Base-by-base conservation (phyloP, 2,797 vertebrate genomes). In the Parauchenoglanis ngamensis region DNA sequence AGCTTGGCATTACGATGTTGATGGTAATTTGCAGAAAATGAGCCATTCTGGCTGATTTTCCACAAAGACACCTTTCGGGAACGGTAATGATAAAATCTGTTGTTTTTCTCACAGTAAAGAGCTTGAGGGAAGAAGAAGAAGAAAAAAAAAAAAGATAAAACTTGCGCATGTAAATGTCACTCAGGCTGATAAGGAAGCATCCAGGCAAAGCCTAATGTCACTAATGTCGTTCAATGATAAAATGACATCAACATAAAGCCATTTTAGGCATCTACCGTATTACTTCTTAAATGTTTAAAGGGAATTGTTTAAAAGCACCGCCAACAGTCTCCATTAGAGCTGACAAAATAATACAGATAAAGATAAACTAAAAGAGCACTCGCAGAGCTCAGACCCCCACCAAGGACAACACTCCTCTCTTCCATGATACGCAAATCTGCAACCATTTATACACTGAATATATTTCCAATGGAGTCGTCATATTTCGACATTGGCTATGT, bases 1-100 rank as follows among this genome's bases (percentile, higher is more conserved):
- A 75, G 57, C 57, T 28, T 56, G 77, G 81, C 49, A 81, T 88
- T 85, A 82, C 10, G 40, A 57, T 87, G 79, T 78, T 87, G 25
- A 80, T 35, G 57, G 84, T 81, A 81, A 49, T 85, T 61, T 54
- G 17, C 40, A 40, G 31, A 82, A 85, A 72, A 79, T 23, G 77
- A 68, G 76, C 54, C 15, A 59, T 40, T 70, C 15, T 12, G 49
- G 19, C 10, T 54, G 4, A 8, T 52, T 75, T 44, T 21, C 49
- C 19, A 76, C 13, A 21, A 63, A 72, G n/a, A 54, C 4, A 54
- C 4, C 23, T n/a, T 52, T 46, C 44, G 52, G 63, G 46, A 28
- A 31, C 10, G 7, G 49, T 15, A 21, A 70, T 23, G 6, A 35
- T 70, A 23, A 52, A 67, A 21, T 11, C 46, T 10, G 7, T 7